These are phyloP conservation scores for Pseudochaenichthys georgianus DNA, from an alignment of 2,797 vertebrate species.

Conservation along the genomic window DNA sequence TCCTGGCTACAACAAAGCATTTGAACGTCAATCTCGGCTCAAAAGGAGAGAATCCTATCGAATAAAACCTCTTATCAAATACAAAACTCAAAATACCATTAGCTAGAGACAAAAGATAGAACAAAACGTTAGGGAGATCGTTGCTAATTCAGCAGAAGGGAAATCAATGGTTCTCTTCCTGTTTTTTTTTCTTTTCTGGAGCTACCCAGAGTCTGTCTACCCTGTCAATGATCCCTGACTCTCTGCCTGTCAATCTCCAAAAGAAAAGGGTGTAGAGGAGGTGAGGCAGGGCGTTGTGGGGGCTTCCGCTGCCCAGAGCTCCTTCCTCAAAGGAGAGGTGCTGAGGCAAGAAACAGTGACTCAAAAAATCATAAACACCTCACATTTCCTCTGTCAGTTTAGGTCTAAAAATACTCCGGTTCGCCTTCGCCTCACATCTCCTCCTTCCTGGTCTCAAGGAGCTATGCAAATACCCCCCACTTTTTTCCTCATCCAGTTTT, in stretches of 20 bases:
- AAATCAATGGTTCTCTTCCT: slow-evolving; percentile 72
- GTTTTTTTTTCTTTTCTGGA: slow-evolving; percentile 9
- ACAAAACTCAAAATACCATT: slow-evolving; percentile 65
- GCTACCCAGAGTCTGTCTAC: slow-evolving; percentile 28
- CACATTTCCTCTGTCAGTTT: slow-evolving; percentile 67
- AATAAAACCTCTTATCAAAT: slow-evolving; percentile 67
- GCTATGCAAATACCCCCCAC: slow-evolving; percentile 73
- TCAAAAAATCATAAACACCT: slow-evolving; percentile 73
- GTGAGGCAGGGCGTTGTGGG: slow-evolving; percentile 6
- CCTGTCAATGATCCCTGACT: slow-evolving; percentile 26
- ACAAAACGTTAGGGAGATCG: slow-evolving; percentile 61
- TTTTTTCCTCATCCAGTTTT: slow-evolving; percentile 50
- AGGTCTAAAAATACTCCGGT: slow-evolving; percentile 78
- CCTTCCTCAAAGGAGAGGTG: slow-evolving; percentile 35
- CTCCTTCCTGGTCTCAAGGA: slow-evolving; percentile 67
- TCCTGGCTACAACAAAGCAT: slow-evolving; percentile 48
- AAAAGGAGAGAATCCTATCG: slow-evolving; percentile 45
- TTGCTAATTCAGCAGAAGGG: slow-evolving; percentile 75
- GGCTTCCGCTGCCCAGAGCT: slow-evolving; percentile 38
- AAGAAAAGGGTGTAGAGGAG: slow-evolving; percentile 10
- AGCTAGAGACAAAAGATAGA: slow-evolving; percentile 62
- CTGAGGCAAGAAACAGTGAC: slow-evolving; percentile 53
- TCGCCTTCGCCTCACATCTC: slow-evolving; percentile 50
- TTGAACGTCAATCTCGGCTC: slow-evolving; percentile 31
- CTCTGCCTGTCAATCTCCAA: slow-evolving; percentile 37